A percentile compares a stretch with the other conserved stretches of the same genome.
phyloP scores from a whole-genome alignment of 2,797 vertebrate species.

The Eospalax fontanierii region DNA sequence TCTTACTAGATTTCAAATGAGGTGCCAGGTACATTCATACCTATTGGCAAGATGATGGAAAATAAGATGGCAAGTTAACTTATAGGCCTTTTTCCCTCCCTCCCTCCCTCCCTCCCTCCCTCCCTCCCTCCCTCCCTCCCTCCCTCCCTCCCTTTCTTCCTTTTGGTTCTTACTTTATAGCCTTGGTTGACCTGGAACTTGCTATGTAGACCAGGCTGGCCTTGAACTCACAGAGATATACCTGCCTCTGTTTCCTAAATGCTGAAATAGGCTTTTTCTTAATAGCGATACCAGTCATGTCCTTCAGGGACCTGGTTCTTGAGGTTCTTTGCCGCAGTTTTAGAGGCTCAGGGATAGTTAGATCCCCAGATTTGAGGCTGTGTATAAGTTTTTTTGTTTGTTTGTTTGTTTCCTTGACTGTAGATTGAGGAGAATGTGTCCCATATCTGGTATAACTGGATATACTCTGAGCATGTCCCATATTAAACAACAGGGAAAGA shows the following conservation, averaged over 20 bases:
- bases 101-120: background rate
- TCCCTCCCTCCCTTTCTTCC: too few relatives aligned
- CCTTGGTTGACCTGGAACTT: too few relatives aligned
- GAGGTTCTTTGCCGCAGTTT: background rate
- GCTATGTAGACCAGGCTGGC: too few relatives aligned
- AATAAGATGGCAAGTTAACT: background rate
- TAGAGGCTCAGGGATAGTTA: too few relatives aligned
- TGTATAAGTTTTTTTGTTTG: too few relatives aligned
- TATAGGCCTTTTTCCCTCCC: too few relatives aligned
- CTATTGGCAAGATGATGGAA: background rate
- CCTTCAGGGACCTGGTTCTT: background rate
- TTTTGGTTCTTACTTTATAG: too few relatives aligned
- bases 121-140: too few relatives aligned
- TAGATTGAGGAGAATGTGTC: background rate
- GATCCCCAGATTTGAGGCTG: background rate
- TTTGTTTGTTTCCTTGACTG: constrained; percentile 36
- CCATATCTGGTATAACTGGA: background rate
- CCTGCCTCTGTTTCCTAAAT: too few relatives aligned
- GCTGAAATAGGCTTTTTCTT: background rate
- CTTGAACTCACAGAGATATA: too few relatives aligned
- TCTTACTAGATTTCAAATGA: background rate
- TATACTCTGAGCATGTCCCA: background rate
- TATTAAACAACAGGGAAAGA: background rate
- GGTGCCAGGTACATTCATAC: background rate
- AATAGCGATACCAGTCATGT: background rate